Evolutionary conservation across 2,113 vertebrate genomes (phyloP).

Genomic region (Nesogale talazaci): DNA sequence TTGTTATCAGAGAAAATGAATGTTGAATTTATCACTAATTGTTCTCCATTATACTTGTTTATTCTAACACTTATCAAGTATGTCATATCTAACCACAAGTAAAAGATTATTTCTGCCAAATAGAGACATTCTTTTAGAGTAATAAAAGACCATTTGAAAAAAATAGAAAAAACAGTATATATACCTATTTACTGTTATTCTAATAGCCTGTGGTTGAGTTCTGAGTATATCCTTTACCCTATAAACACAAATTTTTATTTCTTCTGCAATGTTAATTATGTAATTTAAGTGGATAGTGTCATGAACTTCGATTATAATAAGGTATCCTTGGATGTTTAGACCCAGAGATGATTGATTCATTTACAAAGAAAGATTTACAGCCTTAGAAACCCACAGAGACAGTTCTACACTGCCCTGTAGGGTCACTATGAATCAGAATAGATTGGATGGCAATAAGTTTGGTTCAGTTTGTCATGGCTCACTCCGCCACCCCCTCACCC

Average conservation of each 20-base stretch:
- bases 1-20: constrained; percentile 48
- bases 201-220: not conserved
- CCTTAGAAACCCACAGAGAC: too few species aligned
- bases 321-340: not conserved
- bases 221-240: not conserved
- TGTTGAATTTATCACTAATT: constrained; percentile 49
- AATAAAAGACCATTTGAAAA: not conserved
- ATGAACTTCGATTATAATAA: constrained; percentile 13
- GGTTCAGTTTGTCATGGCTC: not conserved
- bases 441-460: too few species aligned
- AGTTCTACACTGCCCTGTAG: too few species aligned
- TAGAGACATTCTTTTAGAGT: not conserved
- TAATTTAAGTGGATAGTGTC: constrained; percentile 32
- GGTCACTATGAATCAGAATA: too few species aligned
- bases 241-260: not conserved
- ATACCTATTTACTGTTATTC: not conserved
- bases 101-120: not conserved
- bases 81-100: not conserved
- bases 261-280: constrained; percentile 10
- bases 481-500: not conserved
- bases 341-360: not conserved
- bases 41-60: constrained; percentile 1
- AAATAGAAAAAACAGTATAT: not conserved
- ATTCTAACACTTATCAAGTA: constrained; percentile 51
- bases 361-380: constrained; percentile 35